Conservation (phyloP, 2,113 vertebrate genomes). For the Sylvilagus bachmani region DNA sequence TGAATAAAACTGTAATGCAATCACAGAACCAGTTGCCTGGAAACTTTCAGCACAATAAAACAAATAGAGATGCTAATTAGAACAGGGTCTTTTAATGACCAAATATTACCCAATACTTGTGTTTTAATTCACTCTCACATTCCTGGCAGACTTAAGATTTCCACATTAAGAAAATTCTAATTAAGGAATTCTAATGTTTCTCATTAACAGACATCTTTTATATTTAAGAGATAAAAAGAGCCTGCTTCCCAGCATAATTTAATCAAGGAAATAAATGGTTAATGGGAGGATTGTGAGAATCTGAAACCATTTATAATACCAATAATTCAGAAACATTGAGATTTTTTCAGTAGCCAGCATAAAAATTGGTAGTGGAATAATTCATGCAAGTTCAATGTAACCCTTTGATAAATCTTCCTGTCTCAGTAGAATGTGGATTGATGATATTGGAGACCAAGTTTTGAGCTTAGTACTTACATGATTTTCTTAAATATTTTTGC, state of each 20-base stretch:
- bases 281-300: conserved; percentile 45
- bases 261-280: conserved; percentile 43
- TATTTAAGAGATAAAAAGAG: not conserved
- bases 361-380: conserved; percentile 50
- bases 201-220: not conserved
- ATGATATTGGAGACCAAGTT: conserved; percentile 75
- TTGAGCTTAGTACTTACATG: conserved; percentile 77
- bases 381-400: conserved; percentile 66
- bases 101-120: not conserved
- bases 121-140: not conserved
- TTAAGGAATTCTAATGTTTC: not conserved
- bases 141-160: conserved; percentile 31
- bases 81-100: not conserved
- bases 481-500: conserved; percentile 82
- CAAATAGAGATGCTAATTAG: not conserved
- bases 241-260: not conserved
- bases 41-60: not conserved
- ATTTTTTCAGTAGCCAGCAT: not conserved
- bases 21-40: not conserved
- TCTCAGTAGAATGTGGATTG: conserved; percentile 77
- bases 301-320: not conserved
- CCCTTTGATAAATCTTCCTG: conserved; percentile 61
- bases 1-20: not conserved
- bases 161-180: not conserved
- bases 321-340: conserved; percentile 57